Base-by-base conservation (phyloP, 2,113 vertebrate species). In the Dromas ardeola region DNA sequence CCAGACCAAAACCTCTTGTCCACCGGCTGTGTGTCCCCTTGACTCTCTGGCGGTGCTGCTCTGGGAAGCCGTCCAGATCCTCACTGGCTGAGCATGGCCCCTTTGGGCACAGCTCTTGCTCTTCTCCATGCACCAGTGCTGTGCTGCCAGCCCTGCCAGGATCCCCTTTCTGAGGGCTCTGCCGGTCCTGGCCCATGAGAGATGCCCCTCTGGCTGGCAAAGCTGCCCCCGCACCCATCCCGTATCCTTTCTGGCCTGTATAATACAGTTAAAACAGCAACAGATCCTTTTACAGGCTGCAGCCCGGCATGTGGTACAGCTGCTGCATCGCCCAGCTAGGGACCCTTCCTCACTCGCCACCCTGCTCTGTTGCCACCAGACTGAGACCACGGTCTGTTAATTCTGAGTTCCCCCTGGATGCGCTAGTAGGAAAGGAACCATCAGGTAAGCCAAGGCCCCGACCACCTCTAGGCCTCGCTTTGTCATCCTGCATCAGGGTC, bases 61-160 rank as follows among this genome's bases (percentile, higher is more conserved):
- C 47, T n/a, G 45, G 38, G 18, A 69, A 81, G 63, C n/a, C 1
- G 1, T 6, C 4, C 27, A 42, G 49, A 40, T 81, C 19, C 17
- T 13, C 10, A 3, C 11, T 25, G 45, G 13, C 18, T 1, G 2
- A 77, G 8, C 1, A 0, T 43, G n/a, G 25, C 42, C 29, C 29
- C 34, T 71, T 66, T 0, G 1, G 42, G n/a, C 30, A 63, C 56
- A 80, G 18, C 30, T 55, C n/a, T 65, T 59, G 15, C 32, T 84
- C 16, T 87, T 21, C n/a, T 58, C 40, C 25, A 69, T 81, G 38
- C 58, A 43, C 10, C 11, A 13, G 22, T 27, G 38, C 15, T 23
- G 6, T 34, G n/a, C 63, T 78, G 27, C 59, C 25, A 53, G n/a
- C 32, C 38, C 72, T 69, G 29, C n/a, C 30, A 69, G 43, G 13